Conservation (phyloP, 2,797 vertebrate genomes). For the Enteromius treurensis region DNA sequence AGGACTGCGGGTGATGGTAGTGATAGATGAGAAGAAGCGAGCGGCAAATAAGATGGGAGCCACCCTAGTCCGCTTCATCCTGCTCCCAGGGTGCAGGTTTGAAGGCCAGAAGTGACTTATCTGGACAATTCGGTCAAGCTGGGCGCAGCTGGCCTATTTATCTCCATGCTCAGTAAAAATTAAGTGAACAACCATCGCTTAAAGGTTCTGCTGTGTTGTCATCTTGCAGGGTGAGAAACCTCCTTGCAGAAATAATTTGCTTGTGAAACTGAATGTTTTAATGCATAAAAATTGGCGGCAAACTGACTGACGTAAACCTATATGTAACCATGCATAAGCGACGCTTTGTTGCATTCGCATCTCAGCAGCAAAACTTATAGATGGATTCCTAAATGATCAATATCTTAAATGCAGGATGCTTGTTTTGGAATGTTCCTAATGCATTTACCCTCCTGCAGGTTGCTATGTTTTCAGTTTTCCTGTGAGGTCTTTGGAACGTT, state of each 20-base stretch:
- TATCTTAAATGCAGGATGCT: not conserved
- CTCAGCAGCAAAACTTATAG: not conserved
- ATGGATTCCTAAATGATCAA: not conserved
- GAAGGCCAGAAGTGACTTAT: conserved; percentile 53
- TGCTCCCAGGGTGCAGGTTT: conserved; percentile 37
- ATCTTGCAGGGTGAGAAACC: not conserved
- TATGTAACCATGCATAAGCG: not conserved
- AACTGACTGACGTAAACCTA: not conserved
- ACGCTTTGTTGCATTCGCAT: not conserved
- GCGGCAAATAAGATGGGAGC: conserved; percentile 44
- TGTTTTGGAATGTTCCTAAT: not conserved
- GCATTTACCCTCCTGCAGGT: not conserved
- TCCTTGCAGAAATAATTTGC: not conserved
- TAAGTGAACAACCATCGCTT: not conserved
- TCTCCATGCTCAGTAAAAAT: conserved; percentile 12
- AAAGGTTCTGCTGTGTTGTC: conserved; percentile 1
- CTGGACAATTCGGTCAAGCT: conserved; percentile 35
- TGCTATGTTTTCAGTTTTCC: conserved; percentile 40
- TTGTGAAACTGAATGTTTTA: not conserved
- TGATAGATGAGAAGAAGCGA: conserved; percentile 49
- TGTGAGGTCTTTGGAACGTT: conserved; percentile 37
- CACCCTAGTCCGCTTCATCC: conserved; percentile 26
- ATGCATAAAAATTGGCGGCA: not conserved
- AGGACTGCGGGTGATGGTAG: conserved; percentile 43
- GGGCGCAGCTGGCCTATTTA: conserved; percentile 27